phyloP scores from a whole-genome alignment of 2,797 vertebrate species.

The Fistularia tabacaria region DNA sequence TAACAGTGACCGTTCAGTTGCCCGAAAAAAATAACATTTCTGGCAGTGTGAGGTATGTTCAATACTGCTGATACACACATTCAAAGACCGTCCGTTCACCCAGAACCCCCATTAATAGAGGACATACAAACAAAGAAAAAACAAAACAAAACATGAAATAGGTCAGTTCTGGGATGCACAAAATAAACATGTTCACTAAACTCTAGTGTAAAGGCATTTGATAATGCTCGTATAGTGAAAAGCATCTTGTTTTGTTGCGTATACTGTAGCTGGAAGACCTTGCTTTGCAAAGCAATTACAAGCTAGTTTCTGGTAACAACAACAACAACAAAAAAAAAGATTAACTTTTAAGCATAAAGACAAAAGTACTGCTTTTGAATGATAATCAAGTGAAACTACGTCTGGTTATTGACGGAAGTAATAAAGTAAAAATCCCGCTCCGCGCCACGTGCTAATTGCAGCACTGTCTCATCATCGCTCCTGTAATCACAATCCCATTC shows the following conservation, averaged over 20 bases:
- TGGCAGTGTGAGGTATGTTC: constrained; percentile 62
- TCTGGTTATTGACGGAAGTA: too few species aligned
- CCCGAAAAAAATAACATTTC: constrained; percentile 48
- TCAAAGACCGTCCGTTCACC: constrained; percentile 6
- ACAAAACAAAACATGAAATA: not conserved
- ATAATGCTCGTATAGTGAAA: constrained; percentile 24
- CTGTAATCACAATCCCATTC: constrained; percentile 28
- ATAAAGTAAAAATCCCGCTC: too few species aligned
- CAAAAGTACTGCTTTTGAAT: constrained; percentile 32
- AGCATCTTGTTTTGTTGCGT: constrained; percentile 11
- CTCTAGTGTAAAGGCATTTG: constrained; percentile 14
- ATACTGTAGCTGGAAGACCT: constrained; percentile 6
- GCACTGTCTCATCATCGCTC: constrained; percentile 31
- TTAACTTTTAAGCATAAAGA: constrained; percentile 14
- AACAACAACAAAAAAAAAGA: constrained; percentile 17
- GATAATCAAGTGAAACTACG: constrained; percentile 28
- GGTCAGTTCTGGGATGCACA: constrained; percentile 20
- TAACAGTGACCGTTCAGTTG: constrained; percentile 40
- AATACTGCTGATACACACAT: constrained; percentile 43
- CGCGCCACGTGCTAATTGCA: too few species aligned
- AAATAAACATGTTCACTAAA: constrained; percentile 25
- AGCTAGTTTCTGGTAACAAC: not conserved
- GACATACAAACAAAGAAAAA: not conserved
- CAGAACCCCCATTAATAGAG: constrained; percentile 14
- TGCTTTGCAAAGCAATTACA: constrained; percentile 8